Evolutionary conservation across 2,113 vertebrate species (phyloP).

Genomic region (Sciurus niger): DNA sequence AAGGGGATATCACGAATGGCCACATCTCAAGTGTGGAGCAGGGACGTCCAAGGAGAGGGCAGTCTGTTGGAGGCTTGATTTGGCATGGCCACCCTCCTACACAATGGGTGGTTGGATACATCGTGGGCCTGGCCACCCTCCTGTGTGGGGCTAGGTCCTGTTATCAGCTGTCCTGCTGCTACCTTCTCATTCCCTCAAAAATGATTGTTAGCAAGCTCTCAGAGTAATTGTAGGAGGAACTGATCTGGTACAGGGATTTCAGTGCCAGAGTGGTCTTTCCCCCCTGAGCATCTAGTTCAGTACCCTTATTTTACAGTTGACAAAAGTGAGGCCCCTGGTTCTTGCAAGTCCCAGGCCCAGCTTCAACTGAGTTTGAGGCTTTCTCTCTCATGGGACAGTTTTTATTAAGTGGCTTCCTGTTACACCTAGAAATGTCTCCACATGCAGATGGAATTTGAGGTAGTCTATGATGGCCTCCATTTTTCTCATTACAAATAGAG

Average conservation of each 20-base stretch:
- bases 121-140: neutral
- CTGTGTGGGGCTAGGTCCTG: neutral
- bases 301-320: slow-evolving; percentile 64
- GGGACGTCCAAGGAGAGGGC: neutral
- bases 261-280: neutral
- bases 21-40: neutral
- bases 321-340: neutral
- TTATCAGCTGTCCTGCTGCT: neutral
- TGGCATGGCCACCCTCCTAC: neutral
- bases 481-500: neutral
- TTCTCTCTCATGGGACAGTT: neutral
- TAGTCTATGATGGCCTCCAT: neutral
- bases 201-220: neutral
- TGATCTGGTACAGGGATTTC: neutral
- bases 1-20: neutral
- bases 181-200: fast-evolving
- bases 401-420: slow-evolving; percentile 37
- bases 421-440: neutral
- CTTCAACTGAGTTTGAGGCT: slow-evolving; percentile 43
- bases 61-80: neutral
- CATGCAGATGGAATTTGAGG: neutral
- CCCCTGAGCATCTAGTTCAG: neutral
- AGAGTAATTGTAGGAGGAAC: neutral
- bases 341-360: neutral
- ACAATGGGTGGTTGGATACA: neutral